Base-by-base conservation (phyloP, 2,113 vertebrate species). In the Ctenomys sociabilis region DNA sequence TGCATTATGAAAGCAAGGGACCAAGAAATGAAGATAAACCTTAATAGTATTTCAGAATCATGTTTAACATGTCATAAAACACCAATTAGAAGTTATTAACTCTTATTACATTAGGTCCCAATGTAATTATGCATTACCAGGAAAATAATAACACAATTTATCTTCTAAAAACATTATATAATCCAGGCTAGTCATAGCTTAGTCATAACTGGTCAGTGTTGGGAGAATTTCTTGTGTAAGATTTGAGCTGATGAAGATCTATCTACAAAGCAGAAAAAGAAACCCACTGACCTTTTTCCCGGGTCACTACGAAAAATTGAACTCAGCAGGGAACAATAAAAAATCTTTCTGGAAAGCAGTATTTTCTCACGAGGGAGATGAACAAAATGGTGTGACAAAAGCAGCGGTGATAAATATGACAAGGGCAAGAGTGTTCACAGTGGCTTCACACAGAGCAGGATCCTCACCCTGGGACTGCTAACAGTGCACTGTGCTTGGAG, bases 381-480 rank as follows among this genome's bases (percentile, higher is more conserved):
- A 78, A 45, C 35, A 75, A 30, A 86, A 70, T 26, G 28, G 32
- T 43, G 54, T 70, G 93, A 89, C 95, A 72, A 95, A 92, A 83
- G 63, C 40, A 83, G 70, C 64, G 61, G 22, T 95, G 83, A 92
- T 75, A 66, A 92, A 91, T 85, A 49, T 22, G 64, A 49, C 43
- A 43, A 21, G 49, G 72, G 88, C 93, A 75, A 91, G 85, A 2
- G 85, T 0, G 40, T 6, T 91, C 88, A 90, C 2, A 0, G 94
- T 5, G 88, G 28, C 86, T 88, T 92, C 96, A 98, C 91, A 84
- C 22, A 96, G 85, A 95, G 80, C 94, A 86, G 88, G 72, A 35
- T 83, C 96, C 96, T 66, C 63, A 0, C 13, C 92, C 28, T 96
- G 95, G 64, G 91, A 85, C 0, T 1, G 5, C n/a, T 85, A 72